Evolutionary conservation across 2,113 vertebrate genomes (phyloP), one percentile per base, ranked within the genome.

Genomic region (Cyphomyrus plagiostoma): DNA sequence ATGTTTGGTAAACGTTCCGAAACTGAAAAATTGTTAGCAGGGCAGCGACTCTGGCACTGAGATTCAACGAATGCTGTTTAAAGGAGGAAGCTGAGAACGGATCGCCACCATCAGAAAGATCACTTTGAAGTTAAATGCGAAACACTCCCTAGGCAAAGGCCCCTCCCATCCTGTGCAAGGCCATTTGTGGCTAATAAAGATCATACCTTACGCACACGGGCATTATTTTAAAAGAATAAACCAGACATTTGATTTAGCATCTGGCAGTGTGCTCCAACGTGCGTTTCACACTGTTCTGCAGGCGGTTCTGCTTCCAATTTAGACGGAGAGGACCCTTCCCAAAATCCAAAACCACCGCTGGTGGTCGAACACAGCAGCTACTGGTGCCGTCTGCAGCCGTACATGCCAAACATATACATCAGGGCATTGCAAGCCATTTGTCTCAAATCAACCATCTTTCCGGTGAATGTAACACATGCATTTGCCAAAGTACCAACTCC

Each of bases 51-150:
- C 15, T 82, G 30, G 23, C 26, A 42, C 23, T 90, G 53, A 90
- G 89, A 52, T 90, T 89, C 87, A 92, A 89, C 92, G 88, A 89
- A 92, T 13, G 89, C 89, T 23, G 19, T 90, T 89, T 87, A 85
- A 89, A 86, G 70, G 46, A 21, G 80, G 85, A 90, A 88, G 82
- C 46, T 42, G 58, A 19, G 70, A 89, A 87, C 17, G 17, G 50
- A 83, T 50, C 3, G 52, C 13, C 13, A 30, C 26, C 19, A 30
- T 53, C 50, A 87, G 35, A 85, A 85, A 30, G 62, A 70, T 70
- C 62, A 66, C 58, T 66, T 66, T 66, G 58, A 26, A 66, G 9
- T 66, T 66, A 70, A 70, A 30, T 70, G 62, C 62, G 30, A 70
- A 30, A 70, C 62, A 13, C 62, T 30, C 62, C 62, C 62, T 66